A percentile compares a stretch with the other conserved stretches of the same genome.
These are phyloP conservation scores for Erythrolamprus reginae DNA, from an alignment of 2,113 vertebrate species.

Conservation along the genomic window DNA sequence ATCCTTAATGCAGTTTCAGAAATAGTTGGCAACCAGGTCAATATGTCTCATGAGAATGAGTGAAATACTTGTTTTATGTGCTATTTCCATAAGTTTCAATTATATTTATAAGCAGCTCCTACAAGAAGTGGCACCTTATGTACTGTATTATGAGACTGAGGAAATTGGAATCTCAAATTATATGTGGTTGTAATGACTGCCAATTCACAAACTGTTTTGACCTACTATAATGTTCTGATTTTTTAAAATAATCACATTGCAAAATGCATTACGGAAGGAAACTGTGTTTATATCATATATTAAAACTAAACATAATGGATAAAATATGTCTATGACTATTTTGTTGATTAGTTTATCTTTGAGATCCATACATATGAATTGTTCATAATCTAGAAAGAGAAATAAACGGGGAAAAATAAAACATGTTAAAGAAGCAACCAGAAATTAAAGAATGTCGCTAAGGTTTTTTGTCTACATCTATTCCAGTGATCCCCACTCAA, in stretches of 20 bases:
- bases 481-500: no score
- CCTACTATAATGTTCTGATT: neutral
- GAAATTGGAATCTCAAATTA: neutral
- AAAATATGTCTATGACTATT: constrained; percentile 31
- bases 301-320: constrained; percentile 31
- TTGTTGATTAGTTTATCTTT: constrained; percentile 28
- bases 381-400: constrained; percentile 21
- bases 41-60: neutral
- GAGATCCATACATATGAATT: constrained; percentile 34
- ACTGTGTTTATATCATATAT: constrained; percentile 49
- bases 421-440: constrained; percentile 6
- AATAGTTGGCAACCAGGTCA: neutral
- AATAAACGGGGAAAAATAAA: neutral
- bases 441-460: neutral
- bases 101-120: neutral
- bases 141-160: neutral
- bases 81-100: neutral
- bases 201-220: neutral
- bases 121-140: constrained; percentile 1
- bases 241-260: neutral
- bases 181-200: neutral
- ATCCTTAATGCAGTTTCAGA: neutral
- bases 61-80: constrained; percentile 2
- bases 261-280: constrained; percentile 47
- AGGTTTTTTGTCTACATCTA: neutral